A percentile compares a stretch with the other conserved stretches of the same genome.
Evolutionary conservation across 2,888 invertebrate species (phyloP).

Genomic region (Diaperis boleti): DNA sequence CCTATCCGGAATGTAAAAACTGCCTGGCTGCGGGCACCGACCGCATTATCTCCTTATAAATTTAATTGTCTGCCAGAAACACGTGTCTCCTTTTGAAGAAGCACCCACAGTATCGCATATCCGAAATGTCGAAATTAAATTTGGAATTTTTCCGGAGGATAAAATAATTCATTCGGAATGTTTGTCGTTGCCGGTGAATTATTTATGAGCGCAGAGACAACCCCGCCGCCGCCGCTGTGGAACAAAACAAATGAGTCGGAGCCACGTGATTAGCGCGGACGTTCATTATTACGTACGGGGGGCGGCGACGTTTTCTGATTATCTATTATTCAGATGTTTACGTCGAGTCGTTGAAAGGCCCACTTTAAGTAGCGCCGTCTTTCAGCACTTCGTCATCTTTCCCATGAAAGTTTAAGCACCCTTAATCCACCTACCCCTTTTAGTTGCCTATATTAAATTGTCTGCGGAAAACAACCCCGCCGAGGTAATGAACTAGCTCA

Average conservation of each 20-base stretch:
- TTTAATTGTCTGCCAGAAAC: slow-evolving; percentile 29
- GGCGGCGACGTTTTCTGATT: slow-evolving; percentile 43
- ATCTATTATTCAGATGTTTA: slow-evolving; percentile 48
- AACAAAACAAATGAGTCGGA: slow-evolving; percentile 30
- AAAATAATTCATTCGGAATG: slow-evolving; percentile 36
- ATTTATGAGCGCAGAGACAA: slow-evolving; percentile 33
- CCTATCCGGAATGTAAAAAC: slow-evolving; percentile 12
- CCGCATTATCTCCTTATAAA: slow-evolving; percentile 33
- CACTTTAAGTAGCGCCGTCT: slow-evolving; percentile 44
- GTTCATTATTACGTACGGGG: slow-evolving; percentile 33
- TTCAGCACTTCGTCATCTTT: slow-evolving; percentile 48
- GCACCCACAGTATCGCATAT: slow-evolving; percentile 20
- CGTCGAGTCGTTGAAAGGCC: slow-evolving; percentile 40
- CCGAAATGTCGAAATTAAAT: slow-evolving; percentile 30
- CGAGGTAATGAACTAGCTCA: slow-evolving; percentile 40
- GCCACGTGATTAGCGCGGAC: slow-evolving; percentile 34
- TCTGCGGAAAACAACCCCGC: slow-evolving; percentile 40
- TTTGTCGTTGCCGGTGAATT: slow-evolving; percentile 26
- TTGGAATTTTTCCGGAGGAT: slow-evolving; percentile 31
- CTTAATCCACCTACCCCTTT: slow-evolving; percentile 48
- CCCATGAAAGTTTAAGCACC: slow-evolving; percentile 48
- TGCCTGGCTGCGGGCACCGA: slow-evolving; percentile 1
- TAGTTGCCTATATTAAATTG: slow-evolving; percentile 46
- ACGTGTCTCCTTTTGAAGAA: slow-evolving; percentile 28
- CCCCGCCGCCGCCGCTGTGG: slow-evolving; percentile 13